A percentile compares a stretch with the other conserved stretches of the same genome.
These are phyloP conservation scores for Aspidoscelis tigris DNA, from an alignment of 2,113 vertebrate species.

Conservation along the genomic window DNA sequence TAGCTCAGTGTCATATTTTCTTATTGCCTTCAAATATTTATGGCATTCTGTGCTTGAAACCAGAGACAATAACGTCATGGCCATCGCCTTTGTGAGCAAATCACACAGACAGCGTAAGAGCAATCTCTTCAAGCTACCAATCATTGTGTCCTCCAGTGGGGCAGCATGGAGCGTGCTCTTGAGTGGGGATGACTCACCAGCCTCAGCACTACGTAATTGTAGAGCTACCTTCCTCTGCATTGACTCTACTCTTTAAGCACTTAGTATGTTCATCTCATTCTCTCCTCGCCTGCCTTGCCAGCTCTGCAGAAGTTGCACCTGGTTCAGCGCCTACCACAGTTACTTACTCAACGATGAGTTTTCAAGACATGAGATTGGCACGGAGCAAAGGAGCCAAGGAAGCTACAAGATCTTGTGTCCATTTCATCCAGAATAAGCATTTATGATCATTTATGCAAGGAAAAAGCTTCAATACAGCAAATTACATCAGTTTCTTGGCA, in stretches of 20 bases:
- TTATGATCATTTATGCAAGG: conserved; percentile 38
- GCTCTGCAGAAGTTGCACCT: conserved; percentile 44
- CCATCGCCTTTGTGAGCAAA: conserved; percentile 35
- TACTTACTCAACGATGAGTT: conserved; percentile 52
- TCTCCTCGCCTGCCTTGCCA: conserved; percentile 21
- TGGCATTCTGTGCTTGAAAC: conserved; percentile 27
- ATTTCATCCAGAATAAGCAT: conserved; percentile 61
- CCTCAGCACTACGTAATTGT: conserved; percentile 48
- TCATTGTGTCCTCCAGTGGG: conserved; percentile 45
- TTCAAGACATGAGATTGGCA: conserved; percentile 58
- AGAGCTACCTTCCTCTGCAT: conserved; percentile 50
- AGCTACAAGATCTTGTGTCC: conserved; percentile 51
- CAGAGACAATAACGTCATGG: conserved; percentile 54
- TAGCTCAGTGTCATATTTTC: conserved; percentile 37
- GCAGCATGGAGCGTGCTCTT: conserved; percentile 26
- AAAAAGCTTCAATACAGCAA: conserved; percentile 39
- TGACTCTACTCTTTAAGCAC: conserved; percentile 41
- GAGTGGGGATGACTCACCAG: conserved; percentile 30
- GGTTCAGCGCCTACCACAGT: conserved; percentile 24
- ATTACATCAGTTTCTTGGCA: conserved; percentile 35
- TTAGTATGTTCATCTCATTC: conserved; percentile 20
- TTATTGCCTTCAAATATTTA: conserved; percentile 28
- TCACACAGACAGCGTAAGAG: conserved; percentile 27
- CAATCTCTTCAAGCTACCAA: conserved; percentile 32
- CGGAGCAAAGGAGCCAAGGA: conserved; percentile 55